A percentile compares a stretch with the other conserved stretches of the same genome.
Conservation (phyloP, 2,888 invertebrate genomes). For the Andrena dorsata region DNA sequence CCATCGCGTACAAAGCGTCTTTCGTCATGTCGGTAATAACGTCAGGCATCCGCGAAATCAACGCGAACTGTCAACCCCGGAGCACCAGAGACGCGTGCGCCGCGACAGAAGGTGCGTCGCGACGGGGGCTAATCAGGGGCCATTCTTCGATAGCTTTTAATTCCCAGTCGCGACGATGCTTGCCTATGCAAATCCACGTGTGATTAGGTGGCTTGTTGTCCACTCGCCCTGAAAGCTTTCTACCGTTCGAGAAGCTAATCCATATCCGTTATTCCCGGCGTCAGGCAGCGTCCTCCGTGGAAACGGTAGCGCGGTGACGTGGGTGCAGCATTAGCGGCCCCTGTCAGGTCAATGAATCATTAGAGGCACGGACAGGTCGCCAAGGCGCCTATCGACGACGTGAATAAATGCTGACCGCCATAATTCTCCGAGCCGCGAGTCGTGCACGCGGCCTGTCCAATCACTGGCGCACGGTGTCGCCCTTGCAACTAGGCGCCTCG, state of each 20-base stretch:
- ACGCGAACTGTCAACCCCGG: background rate
- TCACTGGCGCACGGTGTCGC: slow-evolving; percentile 54
- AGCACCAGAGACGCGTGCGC: background rate
- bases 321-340: slow-evolving; percentile 72
- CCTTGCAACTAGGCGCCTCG: slow-evolving; percentile 64
- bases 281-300: slow-evolving; percentile 47
- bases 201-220: slow-evolving; percentile 58
- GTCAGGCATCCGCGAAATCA: background rate
- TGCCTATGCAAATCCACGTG: slow-evolving; percentile 51
- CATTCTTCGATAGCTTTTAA: slow-evolving; percentile 24
- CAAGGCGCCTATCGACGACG: slow-evolving; percentile 74
- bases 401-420: slow-evolving; percentile 77
- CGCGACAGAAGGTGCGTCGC: background rate
- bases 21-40: background rate
- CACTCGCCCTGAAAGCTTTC: slow-evolving; percentile 36
- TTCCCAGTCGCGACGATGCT: slow-evolving; percentile 16
- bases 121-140: background rate
- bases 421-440: slow-evolving; percentile 71
- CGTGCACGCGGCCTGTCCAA: slow-evolving; percentile 53
- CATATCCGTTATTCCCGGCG: slow-evolving; percentile 46
- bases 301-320: slow-evolving; percentile 72
- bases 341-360: slow-evolving; percentile 79
- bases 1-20: background rate
- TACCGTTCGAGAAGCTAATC: slow-evolving; percentile 50
- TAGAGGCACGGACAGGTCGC: slow-evolving; percentile 73